Conservation (phyloP, 2,113 vertebrate species). For the Cyanoliseus patagonus region DNA sequence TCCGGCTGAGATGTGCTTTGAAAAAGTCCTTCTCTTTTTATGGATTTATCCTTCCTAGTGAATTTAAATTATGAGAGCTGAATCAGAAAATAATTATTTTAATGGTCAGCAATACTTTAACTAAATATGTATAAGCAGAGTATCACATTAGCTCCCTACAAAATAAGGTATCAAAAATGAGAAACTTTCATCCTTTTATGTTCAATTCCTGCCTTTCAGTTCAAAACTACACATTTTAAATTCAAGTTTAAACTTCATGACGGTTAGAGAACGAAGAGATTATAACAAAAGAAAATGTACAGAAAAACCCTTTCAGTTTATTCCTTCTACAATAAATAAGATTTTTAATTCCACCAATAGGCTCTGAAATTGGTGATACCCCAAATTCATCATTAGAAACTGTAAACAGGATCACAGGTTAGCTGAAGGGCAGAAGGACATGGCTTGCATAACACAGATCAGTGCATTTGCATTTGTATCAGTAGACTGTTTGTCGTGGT, state of each 20-base stretch:
- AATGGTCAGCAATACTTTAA: neutral
- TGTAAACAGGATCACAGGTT: neutral
- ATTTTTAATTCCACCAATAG: neutral
- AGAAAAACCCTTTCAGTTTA: conserved; percentile 7
- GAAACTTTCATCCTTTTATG: conserved; percentile 19
- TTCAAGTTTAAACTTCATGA: conserved; percentile 43
- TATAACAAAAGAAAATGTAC: neutral
- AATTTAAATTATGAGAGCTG: neutral
- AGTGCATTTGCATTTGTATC: neutral
- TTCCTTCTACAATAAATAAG: neutral
- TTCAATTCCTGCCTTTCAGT: conserved; percentile 33
- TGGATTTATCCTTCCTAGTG: neutral
- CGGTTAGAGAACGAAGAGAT: conserved; percentile 40
- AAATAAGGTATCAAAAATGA: conserved; percentile 49
- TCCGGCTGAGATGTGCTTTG: neutral
- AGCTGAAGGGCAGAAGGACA: neutral
- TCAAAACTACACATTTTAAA: conserved; percentile 21
- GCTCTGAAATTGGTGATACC: neutral
- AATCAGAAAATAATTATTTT: neutral
- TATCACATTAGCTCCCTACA: neutral
- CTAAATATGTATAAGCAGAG: neutral
- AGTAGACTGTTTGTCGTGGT: neutral
- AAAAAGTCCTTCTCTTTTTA: neutral
- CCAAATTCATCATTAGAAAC: neutral
- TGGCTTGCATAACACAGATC: neutral